A percentile compares a stretch with the other conserved stretches of the same genome.
phyloP scores from a whole-genome alignment of 2,888 invertebrate species.

The Oligia latruncula region DNA sequence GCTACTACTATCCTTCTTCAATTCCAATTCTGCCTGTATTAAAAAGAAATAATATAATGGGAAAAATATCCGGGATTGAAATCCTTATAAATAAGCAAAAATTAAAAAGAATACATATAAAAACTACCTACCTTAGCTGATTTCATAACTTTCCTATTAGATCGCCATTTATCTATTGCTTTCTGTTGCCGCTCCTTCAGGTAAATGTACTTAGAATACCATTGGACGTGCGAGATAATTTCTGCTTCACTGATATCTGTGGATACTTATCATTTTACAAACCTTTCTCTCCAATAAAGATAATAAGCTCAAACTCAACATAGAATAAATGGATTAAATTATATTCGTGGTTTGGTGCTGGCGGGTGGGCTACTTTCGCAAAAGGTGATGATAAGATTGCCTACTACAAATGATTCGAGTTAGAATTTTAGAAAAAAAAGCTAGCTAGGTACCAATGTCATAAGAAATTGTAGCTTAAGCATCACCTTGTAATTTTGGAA shows the following conservation, averaged over 20 bases:
- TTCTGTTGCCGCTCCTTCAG: conserved; percentile 79
- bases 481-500: conserved; percentile 77
- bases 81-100: neutral
- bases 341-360: neutral
- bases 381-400: neutral
- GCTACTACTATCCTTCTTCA: neutral
- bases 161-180: conserved; percentile 83
- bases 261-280: neutral
- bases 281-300: too few species aligned
- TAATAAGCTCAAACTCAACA: conserved; percentile 7
- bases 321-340: neutral
- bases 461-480: neutral
- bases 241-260: conserved; percentile 74
- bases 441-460: neutral
- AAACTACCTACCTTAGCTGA: conserved; percentile 48
- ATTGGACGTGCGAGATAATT: conserved; percentile 76
- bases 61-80: neutral
- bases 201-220: conserved; percentile 80
- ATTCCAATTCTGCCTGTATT: conserved; percentile 14
- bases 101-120: neutral
- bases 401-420: neutral
- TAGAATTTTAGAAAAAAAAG: neutral
- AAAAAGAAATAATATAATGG: neutral
- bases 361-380: neutral
- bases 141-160: conserved; percentile 74